phyloP scores from a whole-genome alignment of 30 jellyfish, hydroid and myxozoan species.

The Phacellophora camtschatica region DNA sequence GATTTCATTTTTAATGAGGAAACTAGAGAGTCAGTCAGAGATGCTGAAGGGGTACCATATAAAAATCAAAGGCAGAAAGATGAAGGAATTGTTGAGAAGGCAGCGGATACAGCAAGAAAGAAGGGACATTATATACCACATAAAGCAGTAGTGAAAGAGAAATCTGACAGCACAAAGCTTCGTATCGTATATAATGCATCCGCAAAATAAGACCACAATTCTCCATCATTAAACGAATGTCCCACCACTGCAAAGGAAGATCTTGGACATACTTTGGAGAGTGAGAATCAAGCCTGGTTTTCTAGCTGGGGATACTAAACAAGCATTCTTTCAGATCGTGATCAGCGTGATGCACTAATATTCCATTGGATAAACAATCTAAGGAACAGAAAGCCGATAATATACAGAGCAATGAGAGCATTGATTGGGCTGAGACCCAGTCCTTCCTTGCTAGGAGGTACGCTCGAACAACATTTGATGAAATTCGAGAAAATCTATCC shows the following conservation, averaged over 20 bases:
- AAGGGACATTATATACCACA: slow-evolving; percentile 61
- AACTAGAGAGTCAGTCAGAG: slow-evolving; percentile 45
- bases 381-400: background rate
- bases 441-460: slow-evolving; percentile 61
- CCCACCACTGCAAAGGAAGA: slow-evolving; percentile 61
- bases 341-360: slow-evolving; percentile 59
- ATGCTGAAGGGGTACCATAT: slow-evolving; percentile 38
- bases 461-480: slow-evolving; percentile 42
- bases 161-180: slow-evolving; percentile 62
- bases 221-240: slow-evolving; percentile 76
- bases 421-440: slow-evolving; percentile 50
- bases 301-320: slow-evolving; percentile 70
- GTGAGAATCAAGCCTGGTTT: slow-evolving; percentile 48
- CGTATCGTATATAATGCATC: slow-evolving; percentile 75
- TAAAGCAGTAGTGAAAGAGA: slow-evolving; percentile 58
- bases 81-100: slow-evolving; percentile 69
- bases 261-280: slow-evolving; percentile 50
- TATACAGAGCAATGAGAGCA: slow-evolving; percentile 57
- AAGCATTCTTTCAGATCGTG: slow-evolving; percentile 67
- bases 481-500: background rate
- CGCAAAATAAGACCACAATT: too few relatives aligned
- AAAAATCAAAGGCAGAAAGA: slow-evolving; percentile 39
- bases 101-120: slow-evolving; percentile 46
- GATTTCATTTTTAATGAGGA: slow-evolving; percentile 37
- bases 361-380: slow-evolving; percentile 45